phyloP scores from a whole-genome alignment of 2,888 invertebrate genomes.

The Ptychoptera contaminata region DNA sequence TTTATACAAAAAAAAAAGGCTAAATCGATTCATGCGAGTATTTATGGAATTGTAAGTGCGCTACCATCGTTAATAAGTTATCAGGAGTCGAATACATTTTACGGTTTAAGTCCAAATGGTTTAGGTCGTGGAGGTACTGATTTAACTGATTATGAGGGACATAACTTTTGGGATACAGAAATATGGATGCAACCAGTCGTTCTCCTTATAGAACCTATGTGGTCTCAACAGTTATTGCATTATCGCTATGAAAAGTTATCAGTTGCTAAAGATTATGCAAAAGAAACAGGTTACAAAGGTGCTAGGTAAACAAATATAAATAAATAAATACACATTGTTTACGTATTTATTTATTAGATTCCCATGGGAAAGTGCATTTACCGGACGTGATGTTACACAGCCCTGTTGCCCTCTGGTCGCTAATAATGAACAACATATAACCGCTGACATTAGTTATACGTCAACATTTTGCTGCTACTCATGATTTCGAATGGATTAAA shows the following conservation, averaged over 20 bases:
- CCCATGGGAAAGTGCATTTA: conserved; percentile 47
- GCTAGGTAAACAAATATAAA: conserved; percentile 37
- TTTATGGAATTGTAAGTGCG: conserved; percentile 41
- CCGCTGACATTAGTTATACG: conserved; percentile 37
- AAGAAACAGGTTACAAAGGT: conserved; percentile 35
- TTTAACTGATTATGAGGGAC: conserved; percentile 33
- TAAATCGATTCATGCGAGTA: conserved; percentile 34
- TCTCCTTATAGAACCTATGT: conserved; percentile 34
- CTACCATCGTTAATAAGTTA: conserved; percentile 35
- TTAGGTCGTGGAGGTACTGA: conserved; percentile 33
- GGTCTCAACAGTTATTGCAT: conserved; percentile 34
- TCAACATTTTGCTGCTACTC: conserved; percentile 19
- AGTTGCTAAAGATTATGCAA: conserved; percentile 36
- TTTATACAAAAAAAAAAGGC: conserved; percentile 4
- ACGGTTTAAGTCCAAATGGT: conserved; percentile 41
- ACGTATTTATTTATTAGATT: conserved; percentile 28
- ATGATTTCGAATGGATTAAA: conserved; percentile 21
- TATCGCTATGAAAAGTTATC: conserved; percentile 37
- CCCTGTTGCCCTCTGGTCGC: conserved; percentile 42
- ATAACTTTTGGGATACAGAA: conserved; percentile 48
- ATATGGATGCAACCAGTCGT: conserved; percentile 45
- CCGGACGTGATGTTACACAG: conserved; percentile 41
- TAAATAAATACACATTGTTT: too few relatives aligned
- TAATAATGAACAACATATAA: conserved; percentile 39
- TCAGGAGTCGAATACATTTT: conserved; percentile 33